A percentile compares a stretch with the other conserved stretches of the same genome.
These are phyloP conservation scores for Thysanoteuthis rhombus DNA, from an alignment of 2,888 invertebrate genomes.

Conservation along the genomic window DNA sequence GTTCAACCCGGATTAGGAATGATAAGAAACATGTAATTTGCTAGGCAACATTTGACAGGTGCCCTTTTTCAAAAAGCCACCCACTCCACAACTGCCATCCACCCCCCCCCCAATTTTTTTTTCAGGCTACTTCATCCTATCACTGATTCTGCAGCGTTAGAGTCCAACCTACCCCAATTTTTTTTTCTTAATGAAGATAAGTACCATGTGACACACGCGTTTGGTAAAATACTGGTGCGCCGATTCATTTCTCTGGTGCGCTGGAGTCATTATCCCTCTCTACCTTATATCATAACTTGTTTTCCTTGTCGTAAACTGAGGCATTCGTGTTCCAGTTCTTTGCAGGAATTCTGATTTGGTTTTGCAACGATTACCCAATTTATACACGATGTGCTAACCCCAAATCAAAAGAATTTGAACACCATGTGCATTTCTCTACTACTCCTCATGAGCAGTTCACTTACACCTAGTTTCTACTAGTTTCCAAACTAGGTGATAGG, in stretches of 20 bases:
- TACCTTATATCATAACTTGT: neutral
- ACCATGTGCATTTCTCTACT: no score
- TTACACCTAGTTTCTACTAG: no score
- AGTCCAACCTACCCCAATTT: no score
- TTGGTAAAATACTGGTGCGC: neutral
- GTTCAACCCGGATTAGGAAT: neutral
- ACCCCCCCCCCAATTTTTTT: neutral
- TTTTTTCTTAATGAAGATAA: neutral
- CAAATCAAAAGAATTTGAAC: neutral
- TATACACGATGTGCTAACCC: neutral
- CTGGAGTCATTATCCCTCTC: neutral
- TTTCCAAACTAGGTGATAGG: no score
- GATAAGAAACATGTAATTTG: neutral
- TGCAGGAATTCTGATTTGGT: neutral
- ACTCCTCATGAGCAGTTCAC: no score
- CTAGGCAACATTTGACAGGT: neutral
- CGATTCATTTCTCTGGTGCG: neutral
- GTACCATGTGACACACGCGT: neutral
- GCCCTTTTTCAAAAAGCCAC: neutral
- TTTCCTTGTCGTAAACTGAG: neutral
- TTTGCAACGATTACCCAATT: neutral
- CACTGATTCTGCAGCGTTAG: neutral
- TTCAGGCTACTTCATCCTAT: neutral
- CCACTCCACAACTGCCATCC: neutral
- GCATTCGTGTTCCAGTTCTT: neutral